Percentiles rank a stretch among this genome's conserved stretches.
These are phyloP conservation scores for Phasianus colchicus DNA, from an alignment of 2,113 vertebrate genomes.

Conservation along the genomic window DNA sequence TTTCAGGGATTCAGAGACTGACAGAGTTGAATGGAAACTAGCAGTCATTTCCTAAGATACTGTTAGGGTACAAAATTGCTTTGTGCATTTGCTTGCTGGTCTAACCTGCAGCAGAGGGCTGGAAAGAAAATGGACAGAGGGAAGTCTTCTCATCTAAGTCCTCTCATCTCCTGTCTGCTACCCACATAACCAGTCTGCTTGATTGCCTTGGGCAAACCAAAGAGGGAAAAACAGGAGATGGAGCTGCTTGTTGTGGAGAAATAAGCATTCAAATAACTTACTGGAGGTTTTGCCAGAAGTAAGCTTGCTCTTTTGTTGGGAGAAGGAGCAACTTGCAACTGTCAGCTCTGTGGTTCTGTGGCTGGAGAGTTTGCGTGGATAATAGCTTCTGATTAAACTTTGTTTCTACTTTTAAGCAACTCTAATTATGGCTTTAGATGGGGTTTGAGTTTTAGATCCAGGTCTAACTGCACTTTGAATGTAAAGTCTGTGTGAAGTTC, in stretches of 20 bases:
- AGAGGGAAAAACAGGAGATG: neutral
- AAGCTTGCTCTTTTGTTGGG: neutral
- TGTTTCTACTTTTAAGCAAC: neutral
- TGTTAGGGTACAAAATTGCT: neutral
- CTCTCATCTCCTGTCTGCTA: neutral
- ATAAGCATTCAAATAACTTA: neutral
- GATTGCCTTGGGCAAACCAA: neutral
- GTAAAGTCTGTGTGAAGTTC: neutral
- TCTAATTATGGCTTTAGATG: neutral
- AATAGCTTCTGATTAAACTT: neutral
- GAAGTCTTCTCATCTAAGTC: neutral
- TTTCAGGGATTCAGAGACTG: neutral
- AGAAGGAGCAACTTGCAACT: neutral
- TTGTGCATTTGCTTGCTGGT: neutral
- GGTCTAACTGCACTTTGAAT: neutral
- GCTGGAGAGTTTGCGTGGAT: neutral
- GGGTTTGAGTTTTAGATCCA: neutral
- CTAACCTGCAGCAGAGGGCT: neutral
- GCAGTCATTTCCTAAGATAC: neutral
- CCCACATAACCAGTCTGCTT: neutral
- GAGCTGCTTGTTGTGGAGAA: neutral
- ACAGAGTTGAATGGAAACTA: neutral
- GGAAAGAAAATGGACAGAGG: neutral
- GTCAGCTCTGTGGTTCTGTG: neutral
- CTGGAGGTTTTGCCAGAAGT: neutral